A percentile compares a stretch with the other conserved stretches of the same genome.
Evolutionary conservation across 1,140 invertebrate genomes (phyloP).

Genomic region (roundworm (Caenorhabditis elegans)): WBcel235 BX284604.4:8889001-8889500

Average conservation of each 20-base stretch:
- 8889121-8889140: too few relatives aligned
- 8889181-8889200: too few relatives aligned
- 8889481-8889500: not conserved
- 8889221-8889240: too few relatives aligned
- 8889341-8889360: not conserved
- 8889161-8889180: too few relatives aligned
- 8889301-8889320: not conserved
- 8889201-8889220: too few relatives aligned
- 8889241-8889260: not conserved
- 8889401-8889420: not conserved
- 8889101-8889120: too few relatives aligned
- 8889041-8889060: too few relatives aligned
- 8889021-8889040: too few relatives aligned
- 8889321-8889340: not conserved
- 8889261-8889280: not conserved
- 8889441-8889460: not conserved
- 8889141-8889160: too few relatives aligned
- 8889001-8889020: too few relatives aligned
- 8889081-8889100: too few relatives aligned
- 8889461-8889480: not conserved
- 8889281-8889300: not conserved
- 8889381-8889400: conserved; percentile 1
- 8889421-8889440: not conserved
- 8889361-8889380: not conserved
- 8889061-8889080: too few relatives aligned